Evolutionary conservation across 2,113 vertebrate species (phyloP).

Genomic region (Vulpes ferrilata): DNA sequence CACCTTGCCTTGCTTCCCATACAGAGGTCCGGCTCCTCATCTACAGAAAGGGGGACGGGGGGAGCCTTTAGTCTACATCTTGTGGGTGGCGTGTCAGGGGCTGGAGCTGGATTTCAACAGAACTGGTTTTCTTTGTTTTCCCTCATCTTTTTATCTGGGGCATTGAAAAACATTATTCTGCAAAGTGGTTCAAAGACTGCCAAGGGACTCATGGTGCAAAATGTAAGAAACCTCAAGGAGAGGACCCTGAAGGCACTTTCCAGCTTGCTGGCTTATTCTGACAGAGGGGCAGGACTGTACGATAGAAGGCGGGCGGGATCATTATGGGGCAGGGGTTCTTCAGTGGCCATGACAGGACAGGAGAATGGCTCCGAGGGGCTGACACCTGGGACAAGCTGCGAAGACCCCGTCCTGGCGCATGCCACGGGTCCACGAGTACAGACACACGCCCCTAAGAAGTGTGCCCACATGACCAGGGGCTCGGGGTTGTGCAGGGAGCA

Average conservation of each 20-base stretch:
- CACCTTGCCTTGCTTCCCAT: slow-evolving; percentile 10
- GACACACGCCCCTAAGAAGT: not conserved
- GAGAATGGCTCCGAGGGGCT: not conserved
- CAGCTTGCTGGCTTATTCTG: not conserved
- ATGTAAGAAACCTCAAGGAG: not conserved
- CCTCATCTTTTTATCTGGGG: not conserved
- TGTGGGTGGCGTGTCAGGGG: not conserved
- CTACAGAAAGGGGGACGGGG: not conserved
- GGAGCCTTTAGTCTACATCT: not conserved
- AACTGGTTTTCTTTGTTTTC: slow-evolving; percentile 27
- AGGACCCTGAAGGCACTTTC: not conserved
- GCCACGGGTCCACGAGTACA: rapidly evolving
- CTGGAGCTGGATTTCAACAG: not conserved
- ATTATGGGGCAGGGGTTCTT: rapidly evolving
- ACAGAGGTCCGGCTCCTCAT: not conserved
- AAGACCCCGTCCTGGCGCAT: rapidly evolving
- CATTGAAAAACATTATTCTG: not conserved
- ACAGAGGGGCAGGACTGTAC: not conserved
- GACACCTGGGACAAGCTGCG: not conserved
- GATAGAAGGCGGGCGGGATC: rapidly evolving
- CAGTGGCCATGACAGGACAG: not conserved
- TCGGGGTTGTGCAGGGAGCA: rapidly evolving
- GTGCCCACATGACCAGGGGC: no score
- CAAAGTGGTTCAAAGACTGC: not conserved
- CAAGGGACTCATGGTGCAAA: not conserved